Conservation (phyloP, 1,140 invertebrate genomes). For the Diorhabda sublineata region DNA sequence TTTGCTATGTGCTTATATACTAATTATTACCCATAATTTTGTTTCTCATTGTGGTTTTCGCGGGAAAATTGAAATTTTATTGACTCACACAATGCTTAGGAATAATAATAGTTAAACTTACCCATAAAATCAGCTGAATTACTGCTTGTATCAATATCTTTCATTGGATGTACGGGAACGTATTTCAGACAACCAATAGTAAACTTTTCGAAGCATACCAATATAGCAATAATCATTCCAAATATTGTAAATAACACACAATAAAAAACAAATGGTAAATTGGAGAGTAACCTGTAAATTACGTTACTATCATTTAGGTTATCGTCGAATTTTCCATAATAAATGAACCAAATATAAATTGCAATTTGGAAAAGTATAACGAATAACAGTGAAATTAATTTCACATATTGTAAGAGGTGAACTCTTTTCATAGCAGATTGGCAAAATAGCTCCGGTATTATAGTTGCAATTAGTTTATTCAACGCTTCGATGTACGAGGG, state of each 20-base stretch:
- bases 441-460: constrained; percentile 34
- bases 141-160: constrained; percentile 34
- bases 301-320: constrained; percentile 29
- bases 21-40: too few species aligned
- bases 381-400: constrained; percentile 17
- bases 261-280: constrained; percentile 33
- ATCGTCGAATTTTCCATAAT: constrained; percentile 26
- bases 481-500: constrained; percentile 30
- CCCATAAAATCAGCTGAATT: constrained; percentile 32
- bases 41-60: too few species aligned
- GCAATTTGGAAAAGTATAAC: constrained; percentile 10
- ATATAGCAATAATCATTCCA: constrained; percentile 30
- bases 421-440: constrained; percentile 25
- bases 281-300: constrained; percentile 29
- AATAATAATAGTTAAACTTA: background rate
- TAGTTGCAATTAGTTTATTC: constrained; percentile 27
- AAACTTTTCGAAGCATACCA: constrained; percentile 39
- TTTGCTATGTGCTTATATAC: too few species aligned
- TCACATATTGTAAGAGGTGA: constrained; percentile 25
- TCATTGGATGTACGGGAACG: constrained; percentile 33
- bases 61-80: too few species aligned
- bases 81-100: too few species aligned
- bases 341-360: constrained; percentile 28
- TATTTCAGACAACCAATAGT: constrained; percentile 33
- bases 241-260: constrained; percentile 29